Conservation (phyloP, 2,797 vertebrate species). For the Tragelaphus eurycerus region DNA sequence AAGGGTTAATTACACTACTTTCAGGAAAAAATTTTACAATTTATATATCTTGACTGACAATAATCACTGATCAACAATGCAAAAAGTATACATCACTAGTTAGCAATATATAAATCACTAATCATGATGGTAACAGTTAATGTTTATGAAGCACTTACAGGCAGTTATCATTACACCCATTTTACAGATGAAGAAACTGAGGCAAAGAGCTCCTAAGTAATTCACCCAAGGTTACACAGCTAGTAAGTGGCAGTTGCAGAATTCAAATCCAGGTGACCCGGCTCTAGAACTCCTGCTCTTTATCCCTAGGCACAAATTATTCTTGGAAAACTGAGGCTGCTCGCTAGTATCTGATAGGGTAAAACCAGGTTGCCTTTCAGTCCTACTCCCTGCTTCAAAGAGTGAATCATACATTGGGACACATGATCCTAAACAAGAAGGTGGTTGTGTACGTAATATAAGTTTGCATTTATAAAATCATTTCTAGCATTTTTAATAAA, state of each 20-base stretch:
- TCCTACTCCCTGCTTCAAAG: not conserved
- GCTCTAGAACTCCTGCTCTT: not conserved
- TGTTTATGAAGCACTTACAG: not conserved
- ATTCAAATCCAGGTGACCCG: conserved; percentile 1
- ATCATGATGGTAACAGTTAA: not conserved
- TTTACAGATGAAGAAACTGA: conserved; percentile 72
- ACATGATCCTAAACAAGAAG: not conserved
- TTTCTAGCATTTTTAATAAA: conserved; percentile 29
- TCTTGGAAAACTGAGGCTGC: not conserved
- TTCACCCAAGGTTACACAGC: conserved; percentile 5
- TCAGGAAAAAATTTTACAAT: not conserved
- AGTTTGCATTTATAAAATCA: not conserved
- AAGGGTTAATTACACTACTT: not conserved
- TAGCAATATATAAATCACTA: not conserved
- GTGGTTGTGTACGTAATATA: not conserved
- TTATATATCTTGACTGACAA: not conserved
- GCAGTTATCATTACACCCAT: conserved; percentile 35
- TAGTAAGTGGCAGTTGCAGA: conserved; percentile 57
- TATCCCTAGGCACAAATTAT: not conserved
- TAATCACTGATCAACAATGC: not conserved
- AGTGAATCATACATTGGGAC: not conserved
- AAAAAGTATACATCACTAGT: not conserved
- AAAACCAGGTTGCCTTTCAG: not conserved
- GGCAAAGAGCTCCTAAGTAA: conserved; percentile 16
- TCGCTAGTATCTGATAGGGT: not conserved